Conservation (phyloP, 2,888 invertebrate genomes). For the Melieria omissa region DNA sequence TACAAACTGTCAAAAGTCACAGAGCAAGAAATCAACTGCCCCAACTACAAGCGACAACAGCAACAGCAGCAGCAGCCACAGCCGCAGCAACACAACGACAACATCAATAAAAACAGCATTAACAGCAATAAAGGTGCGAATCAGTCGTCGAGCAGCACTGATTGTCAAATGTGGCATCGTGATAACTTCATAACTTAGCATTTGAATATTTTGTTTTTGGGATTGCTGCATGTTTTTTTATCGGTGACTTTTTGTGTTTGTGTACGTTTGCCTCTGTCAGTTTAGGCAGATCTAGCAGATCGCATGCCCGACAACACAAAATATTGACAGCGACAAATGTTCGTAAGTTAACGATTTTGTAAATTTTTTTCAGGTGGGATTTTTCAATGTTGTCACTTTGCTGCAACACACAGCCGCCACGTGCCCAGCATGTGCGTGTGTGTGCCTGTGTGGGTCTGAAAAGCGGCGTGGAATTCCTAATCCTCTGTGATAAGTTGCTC, state of each 20-base stretch:
- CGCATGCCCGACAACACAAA: background rate
- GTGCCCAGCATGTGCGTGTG: background rate
- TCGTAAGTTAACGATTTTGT: conserved; percentile 32
- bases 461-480: conserved; percentile 1
- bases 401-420: background rate
- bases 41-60: background rate
- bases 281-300: background rate
- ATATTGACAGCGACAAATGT: conserved; percentile 61
- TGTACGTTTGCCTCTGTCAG: background rate
- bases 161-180: conserved; percentile 52
- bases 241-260: background rate
- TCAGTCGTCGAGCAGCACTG: conserved; percentile 1
- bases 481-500: too few species aligned
- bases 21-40: too few species aligned
- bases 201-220: conserved; percentile 53
- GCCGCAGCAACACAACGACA: conserved; percentile 51
- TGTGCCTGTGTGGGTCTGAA: background rate
- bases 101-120: conserved; percentile 37
- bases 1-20: too few species aligned
- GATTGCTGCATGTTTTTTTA: background rate
- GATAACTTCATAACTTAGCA: conserved; percentile 61
- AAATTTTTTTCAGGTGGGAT: background rate
- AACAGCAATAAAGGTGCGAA: background rate
- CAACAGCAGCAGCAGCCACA: conserved; percentile 44
- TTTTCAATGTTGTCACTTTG: background rate